These are phyloP conservation scores for Seriola rivoliana DNA, from an alignment of 2,113 vertebrate species.

Conservation along the genomic window DNA sequence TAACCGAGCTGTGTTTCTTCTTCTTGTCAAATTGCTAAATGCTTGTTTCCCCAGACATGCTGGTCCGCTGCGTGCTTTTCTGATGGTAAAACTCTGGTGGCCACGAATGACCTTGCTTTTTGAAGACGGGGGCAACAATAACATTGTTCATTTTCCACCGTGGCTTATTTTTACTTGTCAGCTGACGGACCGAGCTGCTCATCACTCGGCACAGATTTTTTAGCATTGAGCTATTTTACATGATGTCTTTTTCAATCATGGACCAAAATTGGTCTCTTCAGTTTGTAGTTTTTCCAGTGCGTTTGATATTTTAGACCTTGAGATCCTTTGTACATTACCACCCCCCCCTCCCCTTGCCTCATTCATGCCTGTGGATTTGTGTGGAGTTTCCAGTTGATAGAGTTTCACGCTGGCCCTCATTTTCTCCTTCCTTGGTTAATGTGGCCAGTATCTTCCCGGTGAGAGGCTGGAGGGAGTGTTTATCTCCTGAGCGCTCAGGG, in stretches of 20 bases:
- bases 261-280: constrained; percentile 13
- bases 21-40: background rate
- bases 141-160: background rate
- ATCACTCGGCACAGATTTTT: background rate
- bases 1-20: too few relatives aligned
- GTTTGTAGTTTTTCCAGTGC: constrained; percentile 3
- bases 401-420: constrained; percentile 62
- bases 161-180: background rate
- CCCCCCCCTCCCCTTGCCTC: background rate
- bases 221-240: background rate
- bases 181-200: background rate
- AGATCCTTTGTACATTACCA: background rate
- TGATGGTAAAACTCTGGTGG: background rate
- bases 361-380: constrained; percentile 50
- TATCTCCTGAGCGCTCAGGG: constrained; percentile 61
- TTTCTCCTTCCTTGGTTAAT: constrained; percentile 55
- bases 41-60: background rate
- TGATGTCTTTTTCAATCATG: background rate
- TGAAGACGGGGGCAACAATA: background rate
- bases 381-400: constrained; percentile 65
- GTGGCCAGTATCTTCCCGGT: constrained; percentile 43
- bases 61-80: background rate
- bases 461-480: constrained; percentile 46
- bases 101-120: background rate
- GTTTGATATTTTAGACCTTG: constrained; percentile 31